Base-by-base conservation (phyloP, 1,140 invertebrate genomes). In the Diabrotica virgifera region DNA sequence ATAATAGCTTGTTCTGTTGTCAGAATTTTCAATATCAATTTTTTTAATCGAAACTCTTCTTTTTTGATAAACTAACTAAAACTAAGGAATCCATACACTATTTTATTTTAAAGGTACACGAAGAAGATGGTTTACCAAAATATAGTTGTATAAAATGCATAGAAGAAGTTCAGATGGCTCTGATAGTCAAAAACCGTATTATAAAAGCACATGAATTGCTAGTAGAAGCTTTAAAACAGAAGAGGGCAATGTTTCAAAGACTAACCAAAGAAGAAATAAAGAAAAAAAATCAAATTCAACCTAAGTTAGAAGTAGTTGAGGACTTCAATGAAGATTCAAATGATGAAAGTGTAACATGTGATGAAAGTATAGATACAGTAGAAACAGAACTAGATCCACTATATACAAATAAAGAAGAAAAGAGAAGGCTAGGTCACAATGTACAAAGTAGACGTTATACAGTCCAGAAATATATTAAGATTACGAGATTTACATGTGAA, bases 131-230 rank as follows among this genome's bases (percentile, higher is more conserved):
- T 7, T 35, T 68, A 14, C 68, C 70, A 12, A 65, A 64, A 54
- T 62, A 64, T 9, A 66, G 66, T 11, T 72, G 70, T 64, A 40
- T 65, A 8, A 72, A 67, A 59, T 72, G 70, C 59, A 61, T 64
- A 55, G 53, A 63, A 59, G 68, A 72, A 55, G 65, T 72, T 36
- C 66, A 72, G 64, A 52, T 58, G 10, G 70, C 70, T 10, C 63
- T 63, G 58, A 40, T 66, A 57, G 53, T 67, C 7, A 69, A 66
- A 66, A 62, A 54, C 38, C 51, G 68, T 35, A 70, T 72, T 36
- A 62, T 72, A 7, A 66, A 70, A 38, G 65, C 67, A 38, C 64
- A 71, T 50, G 59, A 62, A 62, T 51, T 40, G 38, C 24, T 62
- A 37, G 13, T 63, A 14, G 46, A 67, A 52, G 53, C 59, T 35